Base-by-base conservation (phyloP, 2,888 invertebrate genomes). In the Cartodere bifasciata region DNA sequence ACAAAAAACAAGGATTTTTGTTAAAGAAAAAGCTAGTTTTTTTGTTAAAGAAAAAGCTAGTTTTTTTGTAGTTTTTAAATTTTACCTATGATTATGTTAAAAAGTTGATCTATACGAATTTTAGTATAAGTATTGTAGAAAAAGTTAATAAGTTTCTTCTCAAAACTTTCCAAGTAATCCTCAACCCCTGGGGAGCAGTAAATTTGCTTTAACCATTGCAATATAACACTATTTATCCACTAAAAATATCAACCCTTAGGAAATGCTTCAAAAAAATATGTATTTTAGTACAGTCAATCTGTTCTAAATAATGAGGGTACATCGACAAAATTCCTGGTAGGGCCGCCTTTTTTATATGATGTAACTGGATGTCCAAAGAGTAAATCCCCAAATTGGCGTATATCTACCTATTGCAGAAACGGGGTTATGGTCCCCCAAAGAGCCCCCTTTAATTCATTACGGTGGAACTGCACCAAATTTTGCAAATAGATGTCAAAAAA, bases 121-220 rank as follows among this genome's bases (percentile, higher is more conserved):
- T 76, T 77, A 4, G 90, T 90, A 49, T 90, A 94, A 16, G 81
- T 84, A 54, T 91, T 86, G 52, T 84, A 87, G 39, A 94, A 64
- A 54, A 78, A 84, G 53, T 87, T 82, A 14, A 72, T 72, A 11
- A 92, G 62, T 52, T 84, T 84, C 33, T 78, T 72, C 48, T 80
- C 75, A 47, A 82, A 80, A 42, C 72, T 73, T 24, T 69, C 60
- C 33, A 81, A 69, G 32, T 67, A 63, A 36, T 69, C 67, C 44
- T 70, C 61, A n/a, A 68, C 62, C 27, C 68, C 67, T 3, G 70
- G 67, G 10, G 68, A 71, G 41, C 75, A 74, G 46, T 86, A 92
- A 41, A 92, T 81, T 45, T 81, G 70, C 14, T 74, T 76, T 14
- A 94, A 56, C 92, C 92, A 94, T 14, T 76, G 75, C 56, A 91